Evolutionary conservation across 35 echinoderm and acorn worm genomes (phyloP), one percentile per base, ranked within the genome.

Genomic region (Heliocidaris erythrogramma): DNA sequence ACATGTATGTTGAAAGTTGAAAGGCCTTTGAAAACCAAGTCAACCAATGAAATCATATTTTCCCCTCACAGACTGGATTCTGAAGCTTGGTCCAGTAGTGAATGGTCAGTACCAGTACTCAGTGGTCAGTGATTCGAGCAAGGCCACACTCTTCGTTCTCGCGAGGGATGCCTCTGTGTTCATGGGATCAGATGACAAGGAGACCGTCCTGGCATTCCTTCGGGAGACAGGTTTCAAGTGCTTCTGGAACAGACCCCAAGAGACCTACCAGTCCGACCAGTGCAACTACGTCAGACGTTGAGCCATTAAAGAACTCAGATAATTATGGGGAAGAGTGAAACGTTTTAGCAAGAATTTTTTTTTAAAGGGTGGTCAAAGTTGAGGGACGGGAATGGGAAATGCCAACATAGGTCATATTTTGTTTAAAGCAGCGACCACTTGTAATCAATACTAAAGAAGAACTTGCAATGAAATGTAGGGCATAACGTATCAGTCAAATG

Each of bases 81-180:
- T 94, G 29, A 48, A 92, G 49, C 93, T 96, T 11, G 96, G 96
- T n/a, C 96, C 96, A 9, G 56, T 94, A 21, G 85, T 50, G 5
- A 13, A 50, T 1, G 49, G 69, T 2, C 31, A 94, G 94, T 96
- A 96, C 96, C 86, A 96, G 65, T 96, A 96, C 85, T 91, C 96
- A 32, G 60, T 96, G 18, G 93, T 96, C 14, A 94, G 48, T 8
- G 96, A 96, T 69, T 53, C 93, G 53, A 21, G 52, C 5, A 52
- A 85, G 24, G 35, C 32, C 2, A 91, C 49, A 7, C 93, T 96
- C 86, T 96, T 96, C 94, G 96, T 96, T 9, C 88, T 96, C 30
- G 94, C 96, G 10, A 17, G 96, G 30, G 94, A 96, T 48, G 48
- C 86, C 5, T 14, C 35, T 13, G 85, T 8, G 71, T 94, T 86